These are phyloP conservation scores for Caerostris extrusa DNA, from an alignment of 1,140 invertebrate species.

Conservation along the genomic window DNA sequence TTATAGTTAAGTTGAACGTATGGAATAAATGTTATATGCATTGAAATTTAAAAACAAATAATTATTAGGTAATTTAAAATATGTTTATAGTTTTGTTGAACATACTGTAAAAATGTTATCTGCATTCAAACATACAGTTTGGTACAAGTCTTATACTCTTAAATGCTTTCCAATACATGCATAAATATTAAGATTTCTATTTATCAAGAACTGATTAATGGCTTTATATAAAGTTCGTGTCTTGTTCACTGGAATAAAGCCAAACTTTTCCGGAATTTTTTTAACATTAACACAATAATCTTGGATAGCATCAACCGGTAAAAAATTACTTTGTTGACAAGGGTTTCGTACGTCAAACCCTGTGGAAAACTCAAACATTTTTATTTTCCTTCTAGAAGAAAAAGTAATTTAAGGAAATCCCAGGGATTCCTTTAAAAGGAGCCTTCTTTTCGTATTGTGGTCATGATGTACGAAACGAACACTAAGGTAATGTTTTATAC, in stretches of 20 bases:
- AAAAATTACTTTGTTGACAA: not conserved
- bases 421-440: not conserved
- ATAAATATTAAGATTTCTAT: too few relatives aligned
- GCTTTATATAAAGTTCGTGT: too few relatives aligned
- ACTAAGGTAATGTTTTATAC: slow-evolving; percentile 3
- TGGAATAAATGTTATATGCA: too few relatives aligned
- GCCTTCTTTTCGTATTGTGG: slow-evolving; percentile 1
- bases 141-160: too few relatives aligned
- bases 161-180: too few relatives aligned
- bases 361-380: not conserved
- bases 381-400: not conserved
- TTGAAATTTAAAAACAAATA: too few relatives aligned
- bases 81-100: too few relatives aligned
- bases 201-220: too few relatives aligned
- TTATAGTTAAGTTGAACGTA: too few relatives aligned
- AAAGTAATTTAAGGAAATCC: not conserved
- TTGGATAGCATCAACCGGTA: not conserved
- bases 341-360: not conserved
- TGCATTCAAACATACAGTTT: too few relatives aligned
- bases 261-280: not conserved
- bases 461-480: not conserved
- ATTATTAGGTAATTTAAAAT: too few relatives aligned
- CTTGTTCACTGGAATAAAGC: not conserved
- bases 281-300: not conserved
- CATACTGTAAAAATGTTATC: too few relatives aligned